A percentile compares a stretch with the other conserved stretches of the same genome.
phyloP scores from a whole-genome alignment of 2,113 vertebrate genomes.

The Campylomormyrus numenius region DNA sequence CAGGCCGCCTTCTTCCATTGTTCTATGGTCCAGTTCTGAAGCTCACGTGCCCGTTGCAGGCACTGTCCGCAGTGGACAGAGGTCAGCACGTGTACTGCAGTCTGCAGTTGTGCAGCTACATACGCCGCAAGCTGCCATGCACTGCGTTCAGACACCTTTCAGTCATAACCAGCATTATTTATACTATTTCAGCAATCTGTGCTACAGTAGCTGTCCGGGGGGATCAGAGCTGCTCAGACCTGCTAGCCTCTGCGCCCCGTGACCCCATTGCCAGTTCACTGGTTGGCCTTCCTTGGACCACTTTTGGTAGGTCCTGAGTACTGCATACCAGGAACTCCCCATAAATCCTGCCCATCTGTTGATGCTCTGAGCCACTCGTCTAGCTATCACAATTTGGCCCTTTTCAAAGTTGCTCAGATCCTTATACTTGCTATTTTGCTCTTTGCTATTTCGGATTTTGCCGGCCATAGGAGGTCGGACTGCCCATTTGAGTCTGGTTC shows the following conservation, averaged over 20 bases:
- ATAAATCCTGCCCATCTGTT: background rate
- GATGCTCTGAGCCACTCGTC: background rate
- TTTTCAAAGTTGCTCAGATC: no score
- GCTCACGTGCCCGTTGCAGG: background rate
- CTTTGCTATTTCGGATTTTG: background rate
- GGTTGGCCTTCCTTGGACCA: background rate
- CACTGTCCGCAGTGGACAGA: background rate
- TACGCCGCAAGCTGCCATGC: no score
- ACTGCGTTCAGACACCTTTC: background rate
- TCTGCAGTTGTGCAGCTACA: no score
- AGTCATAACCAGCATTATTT: background rate
- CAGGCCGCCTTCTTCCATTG: background rate
- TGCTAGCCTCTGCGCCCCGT: background rate
- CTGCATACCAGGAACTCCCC: background rate
- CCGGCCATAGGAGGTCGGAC: background rate
- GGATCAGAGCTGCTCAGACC: background rate
- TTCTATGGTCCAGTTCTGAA: background rate
- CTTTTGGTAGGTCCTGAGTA: background rate
- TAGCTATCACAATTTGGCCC: background rate
- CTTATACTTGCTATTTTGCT: background rate
- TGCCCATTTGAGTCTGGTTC: background rate
- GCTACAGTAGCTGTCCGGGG: background rate
- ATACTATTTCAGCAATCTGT: background rate
- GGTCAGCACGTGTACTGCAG: background rate
- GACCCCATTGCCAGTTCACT: background rate